Base-by-base conservation (phyloP, 1,140 invertebrate species). In the Phocides pigmalion region DNA sequence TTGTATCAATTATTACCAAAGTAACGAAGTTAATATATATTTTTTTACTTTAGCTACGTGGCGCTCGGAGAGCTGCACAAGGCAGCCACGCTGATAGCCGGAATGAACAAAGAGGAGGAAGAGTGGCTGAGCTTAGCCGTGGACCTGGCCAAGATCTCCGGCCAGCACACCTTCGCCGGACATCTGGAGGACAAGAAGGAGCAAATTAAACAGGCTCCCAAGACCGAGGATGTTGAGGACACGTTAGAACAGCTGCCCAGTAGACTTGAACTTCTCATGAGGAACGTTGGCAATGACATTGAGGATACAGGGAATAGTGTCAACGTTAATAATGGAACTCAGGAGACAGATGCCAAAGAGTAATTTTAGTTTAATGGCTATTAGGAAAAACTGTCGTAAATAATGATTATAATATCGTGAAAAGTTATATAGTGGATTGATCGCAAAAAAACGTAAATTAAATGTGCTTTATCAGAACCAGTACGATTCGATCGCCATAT, bases 91-190 rank as follows among this genome's bases (percentile, higher is more conserved):
- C 16, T 16, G 2, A 47, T 59, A 4, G 81, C 87, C 0, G 25
- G 59, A 0, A 69, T 91, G 6, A 70, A 82, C 3, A 83, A 76
- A 14, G 77, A 72, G 4, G 63, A 83, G 1, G 70, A 83, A 61
- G 74, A 80, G 2, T 68, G 54, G 44, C 69, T 91, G 2, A 72
- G 70, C 16, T 65, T 91, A 11, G 86, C 90, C 3, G 76, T 82
- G 0, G 81, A 87, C 0, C 63, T 91, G 4, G 89, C 90, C 0
- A 87, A 87, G 44, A 32, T 74, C 0, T 66, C 71, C 4, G 89
- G 87, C 9, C 83, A 83, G 6, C 62, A 59, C 9, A 81, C 76
- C 2, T 82, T 84, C 44, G 85, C 87, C 1, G 78, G 74, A 5
- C 83, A 88, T 44, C 67, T 91, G 0, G 68, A 73, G 19, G 78